phyloP scores from a whole-genome alignment of 2,113 vertebrate species.

The Cebidichthys violaceus region DNA sequence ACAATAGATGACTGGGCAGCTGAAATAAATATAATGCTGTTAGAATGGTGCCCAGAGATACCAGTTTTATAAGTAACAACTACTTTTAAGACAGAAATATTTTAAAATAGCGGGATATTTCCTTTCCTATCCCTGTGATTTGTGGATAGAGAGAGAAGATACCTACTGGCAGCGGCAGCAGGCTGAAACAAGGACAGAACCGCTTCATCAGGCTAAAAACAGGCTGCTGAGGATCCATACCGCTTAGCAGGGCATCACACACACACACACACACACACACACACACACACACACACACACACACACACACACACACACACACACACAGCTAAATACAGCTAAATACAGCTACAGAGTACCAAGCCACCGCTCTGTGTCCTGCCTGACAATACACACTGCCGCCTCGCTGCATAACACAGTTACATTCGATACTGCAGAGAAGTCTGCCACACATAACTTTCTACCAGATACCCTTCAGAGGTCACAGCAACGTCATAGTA shows the following conservation, averaged over 20 bases:
- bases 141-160: slow-evolving; percentile 30
- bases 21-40: not conserved
- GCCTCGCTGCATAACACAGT: slow-evolving; percentile 23
- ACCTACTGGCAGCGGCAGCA: slow-evolving; percentile 86
- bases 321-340: slow-evolving; percentile 32
- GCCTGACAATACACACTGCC: slow-evolving; percentile 19
- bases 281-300: no score
- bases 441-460: slow-evolving; percentile 23
- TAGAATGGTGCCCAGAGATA: not conserved
- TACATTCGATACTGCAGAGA: not conserved
- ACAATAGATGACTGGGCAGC: slow-evolving; percentile 13
- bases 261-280: no score
- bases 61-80: not conserved
- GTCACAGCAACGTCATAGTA: slow-evolving; percentile 40
- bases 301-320: no score
- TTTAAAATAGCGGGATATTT: not conserved
- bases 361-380: slow-evolving; percentile 11
- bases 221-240: slow-evolving; percentile 83
- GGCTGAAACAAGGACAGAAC: slow-evolving; percentile 87
- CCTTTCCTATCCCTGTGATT: not conserved
- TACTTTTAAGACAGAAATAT: not conserved
- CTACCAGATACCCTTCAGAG: slow-evolving; percentile 28
- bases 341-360: slow-evolving; percentile 9
- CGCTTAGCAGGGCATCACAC: slow-evolving; percentile 46
- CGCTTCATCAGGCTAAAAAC: slow-evolving; percentile 87